Evolutionary conservation across 2,797 vertebrate genomes (phyloP), one percentile per base, ranked within the genome.

Genomic region (Poeciliopsis paucimaculata): DNA sequence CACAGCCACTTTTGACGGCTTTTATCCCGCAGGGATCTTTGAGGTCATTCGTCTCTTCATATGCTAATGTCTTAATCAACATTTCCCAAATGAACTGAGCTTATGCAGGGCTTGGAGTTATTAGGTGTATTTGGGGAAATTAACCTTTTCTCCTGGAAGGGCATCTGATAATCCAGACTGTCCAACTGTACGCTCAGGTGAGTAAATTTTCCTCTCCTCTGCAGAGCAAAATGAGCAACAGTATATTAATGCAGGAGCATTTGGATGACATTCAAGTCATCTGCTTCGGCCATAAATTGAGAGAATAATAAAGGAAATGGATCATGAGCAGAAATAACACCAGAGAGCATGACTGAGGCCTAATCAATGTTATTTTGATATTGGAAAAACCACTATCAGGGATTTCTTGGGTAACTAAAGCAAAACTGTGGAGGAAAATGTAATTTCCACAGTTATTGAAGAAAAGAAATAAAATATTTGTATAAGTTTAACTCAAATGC

Each of bases 41-140:
- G 88, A 91, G 92, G 91, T 93, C 87, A 89, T 89, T 86, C 76
- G 41, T 90, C 92, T 89, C 91, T 95, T 95, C 91, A 93, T 92
- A 94, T 95, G 94, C 89, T 92, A 94, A 96, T 94, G 76, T 85
- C 62, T 91, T 89, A 88, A 94, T 94, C 92, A 95, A 87, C 90
- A 92, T 94, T 87, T 93, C 47, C 83, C 80, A 60, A 46, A 64
- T 86, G 86, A 92, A 92, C 88, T 82, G 76, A 82, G 82, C 80
- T 87, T 81, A 71, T 28, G 75, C 81, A 62, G 85, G 80, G 82
- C 90, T 85, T 75, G 76, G 84, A 72, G 88, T 94, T 87, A 87
- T 91, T 90, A 86, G 74, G 81, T 82, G 83, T 88, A 91, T 91
- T 94, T 83, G 5, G 83, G 79, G 74, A n/a, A 89, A 94, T 94